These are phyloP conservation scores for Ypsolopha scabrella DNA, from an alignment of 2,888 invertebrate genomes.

Conservation along the genomic window DNA sequence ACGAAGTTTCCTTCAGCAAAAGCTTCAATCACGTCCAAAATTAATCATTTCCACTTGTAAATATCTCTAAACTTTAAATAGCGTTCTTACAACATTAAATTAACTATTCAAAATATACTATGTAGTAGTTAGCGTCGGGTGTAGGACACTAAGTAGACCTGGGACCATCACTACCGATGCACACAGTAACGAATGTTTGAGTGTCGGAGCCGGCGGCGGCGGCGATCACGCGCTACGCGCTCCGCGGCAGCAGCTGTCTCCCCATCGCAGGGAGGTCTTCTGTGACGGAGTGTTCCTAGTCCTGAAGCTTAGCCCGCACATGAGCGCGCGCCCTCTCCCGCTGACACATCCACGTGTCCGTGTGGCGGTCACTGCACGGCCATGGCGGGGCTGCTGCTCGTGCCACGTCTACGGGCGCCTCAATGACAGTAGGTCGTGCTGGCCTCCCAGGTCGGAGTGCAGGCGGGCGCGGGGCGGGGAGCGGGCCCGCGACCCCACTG, in stretches of 20 bases:
- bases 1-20: background rate
- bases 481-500: background rate
- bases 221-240: constrained; percentile 4
- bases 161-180: constrained; percentile 16
- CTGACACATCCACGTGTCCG: constrained; percentile 28
- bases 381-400: constrained; percentile 18
- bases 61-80: background rate
- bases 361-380: constrained; percentile 21
- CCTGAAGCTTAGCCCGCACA: constrained; percentile 96
- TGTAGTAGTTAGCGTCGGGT: constrained; percentile 13
- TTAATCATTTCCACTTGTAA: constrained; percentile 2
- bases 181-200: background rate
- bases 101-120: constrained; percentile 28
- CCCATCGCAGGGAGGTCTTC: constrained; percentile 97
- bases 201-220: background rate
- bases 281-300: constrained; percentile 97
- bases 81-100: background rate
- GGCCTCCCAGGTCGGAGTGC: background rate
- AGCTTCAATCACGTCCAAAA: background rate
- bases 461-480: background rate
- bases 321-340: constrained; percentile 73
- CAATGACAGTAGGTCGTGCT: constrained; percentile 14
- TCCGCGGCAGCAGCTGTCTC: constrained; percentile 80
- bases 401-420: constrained; percentile 10
- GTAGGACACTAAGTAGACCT: constrained; percentile 16